Base-by-base conservation (phyloP, 2,113 vertebrate genomes). In the Lanius collurio region DNA sequence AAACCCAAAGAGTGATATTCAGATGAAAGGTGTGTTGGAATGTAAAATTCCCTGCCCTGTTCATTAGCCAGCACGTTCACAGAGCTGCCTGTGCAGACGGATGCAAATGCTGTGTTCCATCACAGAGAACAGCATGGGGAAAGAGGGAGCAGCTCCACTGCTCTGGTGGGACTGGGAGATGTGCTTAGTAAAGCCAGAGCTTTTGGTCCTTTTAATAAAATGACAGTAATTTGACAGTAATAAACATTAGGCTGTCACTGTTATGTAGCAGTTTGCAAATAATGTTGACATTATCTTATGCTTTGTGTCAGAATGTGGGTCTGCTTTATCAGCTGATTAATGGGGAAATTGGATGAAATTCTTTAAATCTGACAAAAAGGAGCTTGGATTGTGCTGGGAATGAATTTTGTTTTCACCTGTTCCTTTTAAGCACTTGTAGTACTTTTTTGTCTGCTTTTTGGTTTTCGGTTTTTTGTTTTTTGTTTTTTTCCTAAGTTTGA, bases 211-310 rank as follows among this genome's bases (percentile, higher is more conserved):
- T 95, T 94, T 84, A 94, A 85, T 92, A 82, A 93, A 84, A 75
- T 81, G 91, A 88, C 95, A 95, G 81, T 95, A 96, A 97, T 95
- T 82, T 97, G 95, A 96, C 94, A 88, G 87, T 92, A 94, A 93
- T 79, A 96, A 96, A 92, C 93, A 96, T 94, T 85, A 83, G 89
- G 57, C 84, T 95, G 93, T 95, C 95, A 97, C 57, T 2, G 7
- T 79, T 94, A 91, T 17, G 59, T 23, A 94, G 84, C 83, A 74
- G 81, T 95, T 94, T 89, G 87, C 82, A 94, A 93, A 93, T 93
- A 95, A 88, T 47, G 57, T 76, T 93, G 96, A 94, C 91, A 68
- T 95, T 96, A 92, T 97, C 94, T 86, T 94, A 87, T 81, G 93
- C 73, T 90, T 95, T 57, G 24, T 88, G 94, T 87, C 96, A 94